Evolutionary conservation across 2,888 invertebrate genomes (phyloP).

Genomic region (Gastracanthus pulcherrimus): DNA sequence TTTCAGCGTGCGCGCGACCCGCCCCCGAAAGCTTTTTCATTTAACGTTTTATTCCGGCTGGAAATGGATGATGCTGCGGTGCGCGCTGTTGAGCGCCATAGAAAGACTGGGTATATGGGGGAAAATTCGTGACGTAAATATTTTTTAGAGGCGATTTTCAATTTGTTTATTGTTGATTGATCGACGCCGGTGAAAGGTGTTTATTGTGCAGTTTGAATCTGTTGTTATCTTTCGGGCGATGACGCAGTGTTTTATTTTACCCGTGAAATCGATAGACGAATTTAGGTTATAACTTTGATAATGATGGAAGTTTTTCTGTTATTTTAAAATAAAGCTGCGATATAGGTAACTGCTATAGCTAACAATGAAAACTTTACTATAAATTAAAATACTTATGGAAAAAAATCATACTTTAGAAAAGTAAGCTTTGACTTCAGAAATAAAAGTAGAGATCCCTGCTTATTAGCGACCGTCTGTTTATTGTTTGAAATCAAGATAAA

Average conservation of each 20-base stretch:
- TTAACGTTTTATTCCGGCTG: slow-evolving; percentile 3
- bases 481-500: too few species aligned
- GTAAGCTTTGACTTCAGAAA: too few species aligned
- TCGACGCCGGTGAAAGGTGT: background rate
- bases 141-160: background rate
- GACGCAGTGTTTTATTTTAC: background rate
- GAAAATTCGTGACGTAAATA: background rate
- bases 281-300: too few species aligned
- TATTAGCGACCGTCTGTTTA: too few species aligned
- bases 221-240: background rate
- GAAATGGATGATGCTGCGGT: background rate
- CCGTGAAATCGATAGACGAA: background rate
- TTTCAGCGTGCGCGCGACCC: background rate
- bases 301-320: too few species aligned
- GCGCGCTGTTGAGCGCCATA: background rate
- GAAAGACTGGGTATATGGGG: too few species aligned
- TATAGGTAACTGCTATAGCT: too few species aligned
- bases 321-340: too few species aligned
- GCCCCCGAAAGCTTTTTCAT: slow-evolving; percentile 32
- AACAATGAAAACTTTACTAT: too few species aligned
- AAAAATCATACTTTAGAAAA: too few species aligned
- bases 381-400: too few species aligned
- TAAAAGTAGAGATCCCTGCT: too few species aligned
- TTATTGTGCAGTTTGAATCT: background rate
- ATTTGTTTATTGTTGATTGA: background rate